Evolutionary conservation across 2,888 invertebrate genomes (phyloP), one percentile per base, ranked within the genome.

Genomic region (Galerucella pusilla): DNA sequence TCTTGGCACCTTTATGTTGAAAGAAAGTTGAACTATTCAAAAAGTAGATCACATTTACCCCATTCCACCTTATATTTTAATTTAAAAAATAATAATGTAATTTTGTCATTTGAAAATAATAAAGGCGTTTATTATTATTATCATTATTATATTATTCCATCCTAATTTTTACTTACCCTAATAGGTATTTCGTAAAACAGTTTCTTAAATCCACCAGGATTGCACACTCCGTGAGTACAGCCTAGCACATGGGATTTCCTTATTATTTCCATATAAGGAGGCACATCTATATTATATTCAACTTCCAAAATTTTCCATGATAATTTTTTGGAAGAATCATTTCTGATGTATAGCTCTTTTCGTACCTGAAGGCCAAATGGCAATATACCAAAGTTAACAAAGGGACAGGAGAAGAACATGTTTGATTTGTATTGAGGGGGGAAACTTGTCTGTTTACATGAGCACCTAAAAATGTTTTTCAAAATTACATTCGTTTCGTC

Each of bases 221-320:
- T 5, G 35, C 80, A 76, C n/a, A 49, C 60, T 25, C 81, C 80
- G 64, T 54, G 14, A 57, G 52, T 42, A 45, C 60, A 57, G 25
- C 72, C 74, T 12, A 82, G 42, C 59, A 79, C 12, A 5, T 57
- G 25, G 20, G 59, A 77, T 10, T 60, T 68, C 52, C 75, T 64
- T 7, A 79, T 49, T 63, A 82, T 63, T 67, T 81, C 73, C 63
- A 76, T 61, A 59, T 80, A 71, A 0, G 81, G 82, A 14, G 28
- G 42, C 7, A 5, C 54, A 59, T 82, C 81, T 14, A 80, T 71
- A 57, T 83, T 78, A 67, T 82, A 85, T 70, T 79, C 78, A 11
- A 85, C 80, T 76, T 86, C 86, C 0, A 81, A 72, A 6, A 86
- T 80, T 68, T 78, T 77, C 86, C 86, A 86, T 6, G 76, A 60